Conservation (phyloP, 1,140 invertebrate species). For the Pygmarrhopalites habei region DNA sequence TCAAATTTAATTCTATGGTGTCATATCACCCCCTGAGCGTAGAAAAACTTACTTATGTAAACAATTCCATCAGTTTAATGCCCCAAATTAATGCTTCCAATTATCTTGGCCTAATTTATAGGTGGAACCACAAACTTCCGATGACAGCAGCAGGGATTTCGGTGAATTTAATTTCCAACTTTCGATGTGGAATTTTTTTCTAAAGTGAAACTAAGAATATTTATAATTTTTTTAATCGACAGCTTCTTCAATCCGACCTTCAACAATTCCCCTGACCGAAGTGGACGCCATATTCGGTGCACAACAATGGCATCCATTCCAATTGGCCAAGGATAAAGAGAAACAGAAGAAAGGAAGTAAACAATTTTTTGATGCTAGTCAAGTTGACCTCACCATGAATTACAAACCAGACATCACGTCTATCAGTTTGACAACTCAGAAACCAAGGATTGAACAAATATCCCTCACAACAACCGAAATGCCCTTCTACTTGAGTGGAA, state of each 20-base stretch:
- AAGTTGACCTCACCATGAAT: conserved; percentile 21
- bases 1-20: too few relatives aligned
- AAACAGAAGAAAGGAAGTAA: not conserved
- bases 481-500: not conserved
- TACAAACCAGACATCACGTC: conserved; percentile 23
- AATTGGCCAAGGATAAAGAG: not conserved
- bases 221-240: too few relatives aligned
- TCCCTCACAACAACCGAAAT: conserved; percentile 32
- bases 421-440: conserved; percentile 28
- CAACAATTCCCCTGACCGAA: not conserved
- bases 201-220: too few relatives aligned
- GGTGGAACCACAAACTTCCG: not conserved
- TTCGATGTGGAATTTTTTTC: too few relatives aligned
- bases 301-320: not conserved
- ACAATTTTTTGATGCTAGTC: conserved; percentile 10
- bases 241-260: not conserved
- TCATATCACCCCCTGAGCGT: too few relatives aligned
- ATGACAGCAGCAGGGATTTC: too few relatives aligned
- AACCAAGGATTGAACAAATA: conserved; percentile 19
- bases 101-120: too few relatives aligned
- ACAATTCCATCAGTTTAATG: too few relatives aligned
- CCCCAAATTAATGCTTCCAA: too few relatives aligned
- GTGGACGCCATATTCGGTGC: not conserved
- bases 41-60: too few relatives aligned
- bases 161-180: too few relatives aligned